Base-by-base conservation (phyloP, 37 sponge, comb jelly and placozoan species). In the Lycopodina hypogea region DNA sequence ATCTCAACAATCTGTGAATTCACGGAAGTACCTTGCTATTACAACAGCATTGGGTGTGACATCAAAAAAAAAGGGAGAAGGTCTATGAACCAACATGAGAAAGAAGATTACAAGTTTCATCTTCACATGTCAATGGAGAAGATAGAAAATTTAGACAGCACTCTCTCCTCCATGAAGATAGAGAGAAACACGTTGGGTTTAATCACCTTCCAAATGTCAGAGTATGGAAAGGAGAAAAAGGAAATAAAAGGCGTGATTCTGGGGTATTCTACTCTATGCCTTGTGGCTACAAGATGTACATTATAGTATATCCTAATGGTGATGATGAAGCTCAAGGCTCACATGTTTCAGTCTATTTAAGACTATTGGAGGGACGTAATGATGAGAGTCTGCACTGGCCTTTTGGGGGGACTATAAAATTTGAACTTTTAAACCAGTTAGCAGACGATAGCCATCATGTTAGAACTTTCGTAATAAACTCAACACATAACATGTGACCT, bases 201-300 rank as follows among this genome's bases (percentile, higher is more conserved):
- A 65, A 30, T 32, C 11, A 30, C 71, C 14, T 70, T 70, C 71
- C 39, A 40, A 41, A 24, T 70, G 2, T 4, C 48, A 23, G 26
- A 41, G 24, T 70, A 70, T 42, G 23, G 22, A 7, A 45, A 73
- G 56, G 24, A 29, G 21, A 73, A 73, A 33, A 8, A 1, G n/a
- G n/a, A n/a, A n/a, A n/a, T n/a, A 4, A 52, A 51, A 8, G 28
- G 45, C 32, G 56, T 51, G 61, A 61, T 42, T 55, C 62, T 15
- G 37, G 12, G 35, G 66, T 74, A 41, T 57, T 81, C 37, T 60
- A 63, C 65, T 42, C 82, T 63, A 59, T 36, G n/a, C 8, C 8
- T 55, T 41, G 53, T 39, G 82, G 82, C 15, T 81, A 81, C 82
- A 70, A 81, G 37, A 61, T 81, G 66, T 63, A 66, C 71, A 34